phyloP scores from a whole-genome alignment of 2,797 vertebrate species.

The Chiroxiphia lanceolata region DNA sequence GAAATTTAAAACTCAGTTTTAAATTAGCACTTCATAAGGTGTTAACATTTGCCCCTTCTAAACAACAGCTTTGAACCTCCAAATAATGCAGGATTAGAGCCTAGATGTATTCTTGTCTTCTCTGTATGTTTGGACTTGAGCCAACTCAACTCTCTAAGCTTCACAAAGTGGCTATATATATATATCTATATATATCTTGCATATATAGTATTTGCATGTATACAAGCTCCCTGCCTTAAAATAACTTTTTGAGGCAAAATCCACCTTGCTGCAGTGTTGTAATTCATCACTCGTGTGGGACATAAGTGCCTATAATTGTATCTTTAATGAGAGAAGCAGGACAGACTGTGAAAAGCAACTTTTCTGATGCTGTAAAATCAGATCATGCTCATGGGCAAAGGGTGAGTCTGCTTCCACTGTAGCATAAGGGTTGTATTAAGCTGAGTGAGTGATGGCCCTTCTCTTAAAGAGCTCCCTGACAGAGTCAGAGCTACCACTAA shows the following conservation, averaged over 20 bases:
- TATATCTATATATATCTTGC: background rate
- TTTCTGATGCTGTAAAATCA: background rate
- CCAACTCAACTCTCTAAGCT: background rate
- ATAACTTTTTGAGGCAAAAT: background rate
- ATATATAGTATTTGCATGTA: background rate
- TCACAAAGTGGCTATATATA: background rate
- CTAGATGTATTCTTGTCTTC: background rate
- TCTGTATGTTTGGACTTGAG: background rate
- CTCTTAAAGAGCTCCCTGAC: background rate
- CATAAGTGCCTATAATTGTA: background rate
- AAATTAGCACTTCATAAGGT: background rate
- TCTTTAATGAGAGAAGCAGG: background rate
- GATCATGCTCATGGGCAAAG: background rate
- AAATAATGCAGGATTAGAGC: background rate
- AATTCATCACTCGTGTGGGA: background rate
- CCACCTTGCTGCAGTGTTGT: background rate
- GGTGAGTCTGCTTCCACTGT: background rate
- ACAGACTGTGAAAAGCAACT: background rate
- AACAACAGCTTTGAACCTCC: background rate
- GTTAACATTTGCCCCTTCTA: background rate
- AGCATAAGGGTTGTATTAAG: background rate
- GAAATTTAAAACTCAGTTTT: background rate
- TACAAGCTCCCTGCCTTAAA: background rate
- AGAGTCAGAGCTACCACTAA: background rate
- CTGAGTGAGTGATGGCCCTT: background rate